Evolutionary conservation across 2,797 vertebrate species (phyloP).

Genomic region (Sebastes itinus): DNA sequence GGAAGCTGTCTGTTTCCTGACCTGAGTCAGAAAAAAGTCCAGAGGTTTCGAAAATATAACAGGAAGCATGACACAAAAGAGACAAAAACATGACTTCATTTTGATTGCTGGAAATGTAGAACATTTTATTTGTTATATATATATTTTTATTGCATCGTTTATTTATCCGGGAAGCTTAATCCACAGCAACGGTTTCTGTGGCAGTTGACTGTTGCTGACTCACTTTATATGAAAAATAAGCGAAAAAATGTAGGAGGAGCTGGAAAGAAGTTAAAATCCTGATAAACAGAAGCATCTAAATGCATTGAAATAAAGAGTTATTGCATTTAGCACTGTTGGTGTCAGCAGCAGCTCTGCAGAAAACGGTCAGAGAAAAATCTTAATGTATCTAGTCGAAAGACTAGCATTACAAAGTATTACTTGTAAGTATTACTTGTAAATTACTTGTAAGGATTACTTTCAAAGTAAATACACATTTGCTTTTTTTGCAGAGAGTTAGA

Average conservation of each 20-base stretch:
- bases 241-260: background rate
- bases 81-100: background rate
- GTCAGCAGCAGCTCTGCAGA: background rate
- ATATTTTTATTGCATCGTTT: background rate
- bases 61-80: background rate
- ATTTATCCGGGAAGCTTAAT: background rate
- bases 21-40: constrained; percentile 10
- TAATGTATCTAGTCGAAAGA: background rate
- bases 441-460: no score
- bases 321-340: background rate
- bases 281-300: background rate
- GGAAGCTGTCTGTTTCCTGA: constrained; percentile 78
- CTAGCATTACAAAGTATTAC: background rate
- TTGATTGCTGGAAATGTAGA: background rate
- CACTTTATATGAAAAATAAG: background rate
- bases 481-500: background rate
- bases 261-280: background rate
- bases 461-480: no score
- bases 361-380: background rate
- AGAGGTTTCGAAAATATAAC: background rate
- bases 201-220: background rate
- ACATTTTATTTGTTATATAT: background rate
- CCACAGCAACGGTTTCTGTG: background rate
- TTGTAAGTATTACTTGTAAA: no score
- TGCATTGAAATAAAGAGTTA: background rate